Evolutionary conservation across 2,888 invertebrate species (phyloP).

Genomic region (Criorhina ranunculi): DNA sequence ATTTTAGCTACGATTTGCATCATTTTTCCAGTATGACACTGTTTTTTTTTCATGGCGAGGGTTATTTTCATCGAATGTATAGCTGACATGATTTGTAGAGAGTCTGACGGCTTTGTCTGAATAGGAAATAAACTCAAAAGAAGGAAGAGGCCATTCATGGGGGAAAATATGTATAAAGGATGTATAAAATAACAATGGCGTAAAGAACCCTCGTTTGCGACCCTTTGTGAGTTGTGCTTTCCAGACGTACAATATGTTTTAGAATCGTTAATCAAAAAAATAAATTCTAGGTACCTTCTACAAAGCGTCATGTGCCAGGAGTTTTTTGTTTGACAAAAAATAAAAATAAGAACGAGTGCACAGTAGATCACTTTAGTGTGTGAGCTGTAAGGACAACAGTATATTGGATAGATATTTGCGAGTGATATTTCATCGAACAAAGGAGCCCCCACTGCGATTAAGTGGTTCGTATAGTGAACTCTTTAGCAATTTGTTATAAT

Average conservation of each 20-base stretch:
- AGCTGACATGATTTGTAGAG: not conserved
- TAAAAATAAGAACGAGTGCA: slow-evolving; percentile 32
- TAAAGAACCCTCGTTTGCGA: slow-evolving; percentile 26
- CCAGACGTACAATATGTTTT: slow-evolving; percentile 19
- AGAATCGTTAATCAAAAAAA: slow-evolving; percentile 48
- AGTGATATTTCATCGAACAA: slow-evolving; percentile 11
- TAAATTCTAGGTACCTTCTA: slow-evolving; percentile 3
- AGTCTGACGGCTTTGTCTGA: not conserved
- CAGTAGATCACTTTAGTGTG: slow-evolving; percentile 31
- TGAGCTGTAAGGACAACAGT: slow-evolving; percentile 1
- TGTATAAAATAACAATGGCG: slow-evolving; percentile 28
- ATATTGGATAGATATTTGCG: not conserved
- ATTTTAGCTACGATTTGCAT: not conserved
- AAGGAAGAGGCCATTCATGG: not conserved
- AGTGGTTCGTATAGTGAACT: not conserved
- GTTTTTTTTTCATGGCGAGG: not conserved
- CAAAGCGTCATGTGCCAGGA: slow-evolving; percentile 19
- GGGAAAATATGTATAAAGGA: slow-evolving; percentile 4
- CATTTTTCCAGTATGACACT: not conserved
- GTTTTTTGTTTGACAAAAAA: slow-evolving; percentile 35
- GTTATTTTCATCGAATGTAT: slow-evolving; percentile 1
- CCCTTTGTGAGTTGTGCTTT: slow-evolving; percentile 23
- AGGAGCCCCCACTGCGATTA: not conserved
- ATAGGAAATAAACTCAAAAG: slow-evolving; percentile 1
- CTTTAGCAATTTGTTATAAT: not conserved